Base-by-base conservation (phyloP, 2,797 vertebrate species). In the Poecilia velifera region DNA sequence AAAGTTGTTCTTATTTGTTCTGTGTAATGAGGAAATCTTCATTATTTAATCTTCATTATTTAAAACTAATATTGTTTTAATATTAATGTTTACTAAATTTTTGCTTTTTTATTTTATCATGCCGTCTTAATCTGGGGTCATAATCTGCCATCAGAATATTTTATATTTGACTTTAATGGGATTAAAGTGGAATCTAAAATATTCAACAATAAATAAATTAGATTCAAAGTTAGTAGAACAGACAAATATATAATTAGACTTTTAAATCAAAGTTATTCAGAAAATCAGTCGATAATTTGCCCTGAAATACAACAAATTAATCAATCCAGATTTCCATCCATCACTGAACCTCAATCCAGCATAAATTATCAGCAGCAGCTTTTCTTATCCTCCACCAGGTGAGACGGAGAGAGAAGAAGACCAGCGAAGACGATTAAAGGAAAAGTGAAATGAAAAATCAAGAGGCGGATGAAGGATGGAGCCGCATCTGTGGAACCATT, bases 401-500 rank as follows among this genome's bases (percentile, higher is more conserved):
- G 74, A 85, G 74, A 91, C 66, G 64, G 68, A 89, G 84, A n/a
- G 70, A 76, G 55, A 71, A 25, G 3, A 71, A 39, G 78, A 76
- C 45, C 77, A 59, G 71, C 16, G 28, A 75, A 78, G 31, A 85
- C 86, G 89, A 89, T 86, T 76, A 88, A 90, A 89, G 77, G 81
- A 74, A 84, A 87, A 88, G 84, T 68, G 80, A 93, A 87, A 89
- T 81, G 81, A 73, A 90, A 89, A 90, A 90, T 57, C 83, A 81
- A 79, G 80, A 79, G 77, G 80, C 13, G 0, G 84, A 86, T 87
- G 84, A 89, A 86, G 90, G 87, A 90, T 84, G 86, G 82, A 84
- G 66, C 71, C n/a, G 47, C 6, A 6, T 79, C 84, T n/a, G 73
- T 59, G 64, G 76, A 82, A 53, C 71, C 79, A 64, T 81, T 82